Base-by-base conservation (phyloP, 2,797 vertebrate genomes). In the Eutrigla gurnardus region DNA sequence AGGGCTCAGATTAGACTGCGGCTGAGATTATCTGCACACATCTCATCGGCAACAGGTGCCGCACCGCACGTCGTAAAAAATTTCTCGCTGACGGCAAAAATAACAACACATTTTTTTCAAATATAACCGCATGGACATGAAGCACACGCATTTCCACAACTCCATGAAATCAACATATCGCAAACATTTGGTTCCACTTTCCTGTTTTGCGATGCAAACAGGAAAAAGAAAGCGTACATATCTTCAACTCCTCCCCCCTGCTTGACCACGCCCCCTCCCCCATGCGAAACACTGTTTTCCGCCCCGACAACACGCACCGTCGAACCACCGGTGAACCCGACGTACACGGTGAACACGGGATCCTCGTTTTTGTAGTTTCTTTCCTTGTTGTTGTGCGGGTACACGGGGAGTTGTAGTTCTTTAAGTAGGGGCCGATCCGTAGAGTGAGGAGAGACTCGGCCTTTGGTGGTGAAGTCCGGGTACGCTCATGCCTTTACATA, bases 1-100 rank as follows among this genome's bases (percentile, higher is more conserved):
- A 73, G 79, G 86, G 89, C 87, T 90, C 89, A 88, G 90, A 89
- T 88, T 88, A 70, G 79, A 81, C 73, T 70, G 83, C 78, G 70
- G 81, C 81, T 80, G 73, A 86, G 71, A 77, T 68, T 1, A 80
- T 74, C 68, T 85, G 61, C 53, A 43, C 65, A 53, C 61, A 46
- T 79, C 62, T 76, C 75, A 25, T 69, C 15, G 5, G 65, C 43
- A 65, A 47, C 71, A 68, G 63, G 73, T 61, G 15, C 43, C 63
- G 25, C 42, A 37, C 60, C 54, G 17, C 69, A 62, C 68, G 0
- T 58, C 50, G 32, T 5, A 5, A 32, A 6, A n/a, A 3, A 25
- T 12, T 36, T 49, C 62, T 13, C 43, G 53, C 40, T 25, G 47
- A 63, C 15, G 73, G 42, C 17, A 18, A 66, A 82, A 71, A 81